Percentiles rank a stretch among this genome's conserved stretches.
Evolutionary conservation across 2,113 vertebrate species (phyloP).

Genomic region (Petromus typicus): DNA sequence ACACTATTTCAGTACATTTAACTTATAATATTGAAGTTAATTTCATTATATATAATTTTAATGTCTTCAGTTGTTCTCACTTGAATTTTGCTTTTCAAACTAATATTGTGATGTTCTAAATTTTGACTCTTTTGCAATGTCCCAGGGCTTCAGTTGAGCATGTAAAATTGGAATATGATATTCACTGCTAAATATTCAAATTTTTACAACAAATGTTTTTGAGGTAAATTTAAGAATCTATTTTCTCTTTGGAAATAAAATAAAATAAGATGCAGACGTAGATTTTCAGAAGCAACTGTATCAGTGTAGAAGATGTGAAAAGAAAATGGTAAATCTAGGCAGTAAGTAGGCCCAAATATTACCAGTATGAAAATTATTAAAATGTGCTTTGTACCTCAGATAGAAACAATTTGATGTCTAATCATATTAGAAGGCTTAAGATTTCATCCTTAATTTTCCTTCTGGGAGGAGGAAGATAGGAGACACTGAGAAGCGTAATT

Average conservation of each 20-base stretch:
- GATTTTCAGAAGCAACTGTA: neutral
- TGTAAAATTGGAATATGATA: neutral
- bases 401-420: neutral
- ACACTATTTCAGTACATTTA: neutral
- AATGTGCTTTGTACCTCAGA: neutral
- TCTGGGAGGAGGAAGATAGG: neutral
- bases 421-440: neutral
- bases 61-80: neutral
- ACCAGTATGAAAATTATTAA: neutral
- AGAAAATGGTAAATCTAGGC: neutral
- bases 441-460: neutral
- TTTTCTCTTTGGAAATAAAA: neutral
- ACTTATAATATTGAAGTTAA: slow-evolving; percentile 28
- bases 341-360: neutral
- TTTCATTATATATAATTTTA: slow-evolving; percentile 18
- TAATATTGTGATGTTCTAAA: neutral
- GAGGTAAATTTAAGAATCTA: neutral
- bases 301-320: neutral
- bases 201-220: neutral
- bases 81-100: rapidly evolving
- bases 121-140: neutral
- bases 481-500: neutral
- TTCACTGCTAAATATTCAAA: neutral
- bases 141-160: neutral
- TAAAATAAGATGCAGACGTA: neutral